A percentile compares a stretch with the other conserved stretches of the same genome.
Evolutionary conservation across 2,888 invertebrate species (phyloP).

Genomic region (Dasypogon diadema): DNA sequence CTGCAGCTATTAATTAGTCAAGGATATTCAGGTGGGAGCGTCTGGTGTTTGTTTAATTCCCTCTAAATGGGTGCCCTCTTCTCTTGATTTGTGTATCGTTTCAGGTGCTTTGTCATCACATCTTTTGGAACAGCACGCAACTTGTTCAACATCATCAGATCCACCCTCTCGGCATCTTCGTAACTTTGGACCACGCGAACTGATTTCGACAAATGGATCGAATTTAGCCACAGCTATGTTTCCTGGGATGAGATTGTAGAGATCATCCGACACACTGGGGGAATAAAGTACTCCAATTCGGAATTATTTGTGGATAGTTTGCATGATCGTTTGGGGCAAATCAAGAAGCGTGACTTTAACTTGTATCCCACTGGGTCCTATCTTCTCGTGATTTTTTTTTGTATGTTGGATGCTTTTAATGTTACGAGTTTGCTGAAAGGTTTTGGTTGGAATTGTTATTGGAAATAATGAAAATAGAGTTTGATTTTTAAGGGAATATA

Average conservation of each 20-base stretch:
- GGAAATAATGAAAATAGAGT: no score
- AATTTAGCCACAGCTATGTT: neutral
- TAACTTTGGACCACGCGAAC: slow-evolving; percentile 36
- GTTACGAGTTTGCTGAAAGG: no score
- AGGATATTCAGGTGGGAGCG: neutral
- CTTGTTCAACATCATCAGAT: slow-evolving; percentile 17
- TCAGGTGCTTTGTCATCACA: slow-evolving; percentile 3
- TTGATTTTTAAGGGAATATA: no score
- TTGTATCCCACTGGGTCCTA: neutral
- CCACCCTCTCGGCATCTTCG: neutral
- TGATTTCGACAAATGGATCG: slow-evolving; percentile 42
- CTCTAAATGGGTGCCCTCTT: neutral
- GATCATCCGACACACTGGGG: neutral
- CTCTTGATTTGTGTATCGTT: neutral
- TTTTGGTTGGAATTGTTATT: no score
- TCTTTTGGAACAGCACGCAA: slow-evolving; percentile 21
- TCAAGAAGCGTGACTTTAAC: neutral
- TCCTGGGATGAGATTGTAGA: neutral
- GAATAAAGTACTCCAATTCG: neutral
- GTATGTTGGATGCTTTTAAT: no score
- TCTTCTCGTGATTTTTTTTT: neutral
- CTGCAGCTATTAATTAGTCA: slow-evolving; percentile 32
- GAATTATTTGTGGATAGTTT: neutral
- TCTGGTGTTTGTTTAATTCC: neutral
- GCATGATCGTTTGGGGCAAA: neutral